Percentiles rank a stretch among this genome's conserved stretches.
Conservation (phyloP, 2,113 vertebrate genomes). For the Vulpes vulpes region DNA sequence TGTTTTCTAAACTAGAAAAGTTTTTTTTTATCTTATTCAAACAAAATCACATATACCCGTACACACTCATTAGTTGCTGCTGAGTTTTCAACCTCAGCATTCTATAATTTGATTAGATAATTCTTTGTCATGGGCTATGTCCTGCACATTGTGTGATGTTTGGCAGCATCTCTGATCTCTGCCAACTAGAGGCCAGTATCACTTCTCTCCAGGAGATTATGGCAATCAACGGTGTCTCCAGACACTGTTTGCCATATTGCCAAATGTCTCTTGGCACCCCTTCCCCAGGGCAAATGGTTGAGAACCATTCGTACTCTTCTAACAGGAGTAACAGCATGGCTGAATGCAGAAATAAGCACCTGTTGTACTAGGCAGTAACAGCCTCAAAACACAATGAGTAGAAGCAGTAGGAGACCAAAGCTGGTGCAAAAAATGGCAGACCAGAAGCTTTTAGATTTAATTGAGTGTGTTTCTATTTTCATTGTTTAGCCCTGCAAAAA, state of each 20-base stretch:
- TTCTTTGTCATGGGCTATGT: neutral
- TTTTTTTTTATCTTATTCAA: neutral
- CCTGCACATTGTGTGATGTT: neutral
- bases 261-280: neutral
- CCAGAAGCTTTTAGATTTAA: neutral
- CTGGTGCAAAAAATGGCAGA: neutral
- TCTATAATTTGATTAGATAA: neutral
- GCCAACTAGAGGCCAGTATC: neutral
- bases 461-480: neutral
- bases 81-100: neutral
- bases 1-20: slow-evolving; percentile 32
- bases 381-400: neutral
- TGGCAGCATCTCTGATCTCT: neutral
- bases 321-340: neutral
- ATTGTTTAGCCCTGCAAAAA: neutral
- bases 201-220: neutral
- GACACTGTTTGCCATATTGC: neutral
- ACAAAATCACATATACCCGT: neutral
- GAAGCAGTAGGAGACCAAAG: neutral
- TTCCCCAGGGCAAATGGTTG: neutral
- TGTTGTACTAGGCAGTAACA: neutral
- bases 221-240: neutral
- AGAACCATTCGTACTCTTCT: neutral
- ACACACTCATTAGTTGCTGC: neutral
- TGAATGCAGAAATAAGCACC: neutral